Conservation (phyloP, 1,140 invertebrate genomes). For the Drosophila novamexicana region DNA sequence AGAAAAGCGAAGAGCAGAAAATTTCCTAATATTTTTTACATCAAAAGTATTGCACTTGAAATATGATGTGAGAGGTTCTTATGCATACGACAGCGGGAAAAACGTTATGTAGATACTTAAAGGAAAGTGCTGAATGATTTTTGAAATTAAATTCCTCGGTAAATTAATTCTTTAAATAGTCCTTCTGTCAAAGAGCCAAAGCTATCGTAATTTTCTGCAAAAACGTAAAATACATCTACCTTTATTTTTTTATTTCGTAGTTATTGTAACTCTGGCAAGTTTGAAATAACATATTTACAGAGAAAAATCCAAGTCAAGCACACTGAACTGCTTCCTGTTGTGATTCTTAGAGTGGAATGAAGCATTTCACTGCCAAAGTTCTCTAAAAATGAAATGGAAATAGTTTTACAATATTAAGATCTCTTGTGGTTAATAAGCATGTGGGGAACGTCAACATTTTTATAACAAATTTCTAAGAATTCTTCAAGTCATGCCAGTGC, state of each 20-base stretch:
- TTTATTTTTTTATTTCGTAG: too few relatives aligned
- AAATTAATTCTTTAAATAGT: too few relatives aligned
- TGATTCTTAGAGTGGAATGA: neutral
- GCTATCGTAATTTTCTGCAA: too few relatives aligned
- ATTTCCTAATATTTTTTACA: neutral
- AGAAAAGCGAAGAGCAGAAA: neutral
- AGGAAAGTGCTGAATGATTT: neutral
- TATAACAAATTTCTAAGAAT: conserved; percentile 2
- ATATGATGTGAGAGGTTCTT: neutral
- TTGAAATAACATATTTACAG: too few relatives aligned
- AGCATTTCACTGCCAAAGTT: neutral
- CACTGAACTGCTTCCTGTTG: too few relatives aligned
- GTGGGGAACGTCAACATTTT: neutral
- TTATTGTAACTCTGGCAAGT: too few relatives aligned
- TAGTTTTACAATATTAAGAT: conserved; percentile 12
- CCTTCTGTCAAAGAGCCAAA: too few relatives aligned
- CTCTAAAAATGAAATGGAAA: neutral
- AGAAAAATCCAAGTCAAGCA: too few relatives aligned
- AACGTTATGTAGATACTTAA: neutral
- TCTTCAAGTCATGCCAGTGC: conserved; percentile 5
- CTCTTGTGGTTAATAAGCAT: conserved; percentile 11
- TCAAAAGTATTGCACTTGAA: neutral
- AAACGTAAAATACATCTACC: too few relatives aligned
- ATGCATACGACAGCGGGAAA: neutral
- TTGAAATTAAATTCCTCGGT: too few relatives aligned